These are phyloP conservation scores for Nemoura dubitans DNA, from an alignment of 2,888 invertebrate species.

Conservation along the genomic window DNA sequence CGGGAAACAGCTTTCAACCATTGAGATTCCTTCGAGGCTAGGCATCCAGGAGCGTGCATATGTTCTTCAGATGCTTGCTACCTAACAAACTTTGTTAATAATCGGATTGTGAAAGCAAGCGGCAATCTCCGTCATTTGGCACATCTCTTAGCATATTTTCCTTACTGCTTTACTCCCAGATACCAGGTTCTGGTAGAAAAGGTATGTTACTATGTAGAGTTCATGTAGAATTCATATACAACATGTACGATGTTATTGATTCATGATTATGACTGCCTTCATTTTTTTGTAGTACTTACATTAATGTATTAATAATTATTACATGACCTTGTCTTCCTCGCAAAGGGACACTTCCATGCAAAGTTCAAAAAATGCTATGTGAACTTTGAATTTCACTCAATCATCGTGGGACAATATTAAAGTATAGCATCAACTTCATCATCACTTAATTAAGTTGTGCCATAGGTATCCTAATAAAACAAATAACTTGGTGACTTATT, in stretches of 20 bases:
- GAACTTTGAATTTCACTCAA: slow-evolving; percentile 45
- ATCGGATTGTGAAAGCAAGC: neutral
- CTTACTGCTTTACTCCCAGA: neutral
- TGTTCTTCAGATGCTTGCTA: neutral
- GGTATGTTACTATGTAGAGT: neutral
- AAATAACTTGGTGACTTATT: slow-evolving; percentile 12
- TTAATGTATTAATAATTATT: slow-evolving; percentile 39
- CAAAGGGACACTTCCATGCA: slow-evolving; percentile 39
- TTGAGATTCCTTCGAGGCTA: no score
- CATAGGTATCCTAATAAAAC: slow-evolving; percentile 1
- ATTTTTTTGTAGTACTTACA: neutral
- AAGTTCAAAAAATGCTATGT: slow-evolving; percentile 44
- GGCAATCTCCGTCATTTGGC: neutral
- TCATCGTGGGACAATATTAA: slow-evolving; percentile 49
- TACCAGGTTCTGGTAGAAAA: neutral
- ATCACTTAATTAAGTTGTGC: neutral
- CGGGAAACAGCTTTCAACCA: no score
- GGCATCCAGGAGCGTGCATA: neutral
- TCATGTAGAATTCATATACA: no score
- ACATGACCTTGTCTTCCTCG: slow-evolving; percentile 42
- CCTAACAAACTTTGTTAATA: no score
- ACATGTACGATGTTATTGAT: neutral
- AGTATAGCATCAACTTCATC: slow-evolving; percentile 33
- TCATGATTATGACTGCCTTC: neutral
- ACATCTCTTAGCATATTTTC: neutral